A percentile compares a stretch with the other conserved stretches of the same genome.
phyloP scores from a whole-genome alignment of 2,888 invertebrate species.

The Seira ritae region DNA sequence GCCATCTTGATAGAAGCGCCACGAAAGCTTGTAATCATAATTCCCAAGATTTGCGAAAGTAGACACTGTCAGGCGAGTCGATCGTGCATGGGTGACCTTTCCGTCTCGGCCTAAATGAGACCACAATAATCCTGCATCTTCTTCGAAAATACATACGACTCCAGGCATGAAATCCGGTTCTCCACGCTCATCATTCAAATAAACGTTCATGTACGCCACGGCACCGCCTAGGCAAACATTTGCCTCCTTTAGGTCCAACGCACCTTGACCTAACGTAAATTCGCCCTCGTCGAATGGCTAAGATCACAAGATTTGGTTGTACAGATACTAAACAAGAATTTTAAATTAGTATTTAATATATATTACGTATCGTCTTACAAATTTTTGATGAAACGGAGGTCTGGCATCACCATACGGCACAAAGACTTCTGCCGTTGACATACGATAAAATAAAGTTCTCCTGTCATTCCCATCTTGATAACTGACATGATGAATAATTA shows the following conservation, averaged over 20 bases:
- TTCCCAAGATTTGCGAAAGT: slow-evolving; percentile 32
- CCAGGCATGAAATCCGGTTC: not conserved
- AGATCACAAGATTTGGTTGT: no score
- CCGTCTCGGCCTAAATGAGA: slow-evolving; percentile 14
- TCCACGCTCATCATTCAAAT: not conserved
- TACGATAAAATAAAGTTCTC: slow-evolving; percentile 55
- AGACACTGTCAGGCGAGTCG: slow-evolving; percentile 26
- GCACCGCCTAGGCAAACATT: no score
- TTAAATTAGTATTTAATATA: not conserved
- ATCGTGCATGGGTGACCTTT: slow-evolving; percentile 27
- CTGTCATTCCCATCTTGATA: slow-evolving; percentile 44
- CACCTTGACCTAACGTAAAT: no score
- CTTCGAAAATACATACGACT: slow-evolving; percentile 42
- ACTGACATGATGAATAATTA: slow-evolving; percentile 41
- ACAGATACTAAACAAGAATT: not conserved
- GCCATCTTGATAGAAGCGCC: slow-evolving; percentile 55
- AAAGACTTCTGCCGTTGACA: slow-evolving; percentile 43
- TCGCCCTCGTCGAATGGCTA: slow-evolving; percentile 26
- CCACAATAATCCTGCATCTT: slow-evolving; percentile 38
- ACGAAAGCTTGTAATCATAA: slow-evolving; percentile 52
- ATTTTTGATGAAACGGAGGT: slow-evolving; percentile 48
- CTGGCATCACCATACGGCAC: slow-evolving; percentile 54
- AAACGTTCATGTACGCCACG: slow-evolving; percentile 3
- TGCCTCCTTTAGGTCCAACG: no score
- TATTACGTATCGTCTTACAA: not conserved